These are phyloP conservation scores for Smittia sp. DNA, from an alignment of 2,888 invertebrate species.

Conservation along the genomic window DNA sequence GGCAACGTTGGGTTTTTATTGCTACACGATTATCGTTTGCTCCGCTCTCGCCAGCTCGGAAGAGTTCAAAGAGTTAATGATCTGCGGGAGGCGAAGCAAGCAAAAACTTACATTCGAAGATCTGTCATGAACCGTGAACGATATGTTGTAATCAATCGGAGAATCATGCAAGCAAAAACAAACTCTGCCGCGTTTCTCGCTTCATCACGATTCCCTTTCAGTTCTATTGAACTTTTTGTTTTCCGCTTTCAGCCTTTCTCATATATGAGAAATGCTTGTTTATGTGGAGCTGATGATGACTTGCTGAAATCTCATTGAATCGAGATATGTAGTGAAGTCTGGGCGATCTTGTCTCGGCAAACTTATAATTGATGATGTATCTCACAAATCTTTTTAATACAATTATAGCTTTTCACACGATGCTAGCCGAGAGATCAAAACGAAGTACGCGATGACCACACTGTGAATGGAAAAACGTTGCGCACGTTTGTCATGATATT, in stretches of 20 bases:
- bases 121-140: background rate
- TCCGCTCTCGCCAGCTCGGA: too few relatives aligned
- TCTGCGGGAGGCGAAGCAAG: background rate
- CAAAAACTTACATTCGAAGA: background rate
- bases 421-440: background rate
- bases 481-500: background rate
- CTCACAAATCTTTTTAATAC: conserved; percentile 10
- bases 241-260: conserved; percentile 11
- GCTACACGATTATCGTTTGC: too few relatives aligned
- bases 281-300: conserved; percentile 5
- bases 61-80: background rate
- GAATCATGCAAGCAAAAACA: conserved; percentile 12
- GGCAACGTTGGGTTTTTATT: too few relatives aligned
- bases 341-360: background rate
- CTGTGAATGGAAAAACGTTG: background rate
- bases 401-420: conserved; percentile 4
- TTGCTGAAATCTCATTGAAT: background rate
- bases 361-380: background rate
- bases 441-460: background rate
- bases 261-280: conserved; percentile 13
- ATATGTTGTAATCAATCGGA: conserved; percentile 9
- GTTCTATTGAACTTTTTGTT: background rate
- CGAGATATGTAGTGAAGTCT: background rate
- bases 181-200: background rate
- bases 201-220: background rate